Evolutionary conservation across 2,797 vertebrate genomes (phyloP), one percentile per base, ranked within the genome.

Genomic region (Netta rufina): DNA sequence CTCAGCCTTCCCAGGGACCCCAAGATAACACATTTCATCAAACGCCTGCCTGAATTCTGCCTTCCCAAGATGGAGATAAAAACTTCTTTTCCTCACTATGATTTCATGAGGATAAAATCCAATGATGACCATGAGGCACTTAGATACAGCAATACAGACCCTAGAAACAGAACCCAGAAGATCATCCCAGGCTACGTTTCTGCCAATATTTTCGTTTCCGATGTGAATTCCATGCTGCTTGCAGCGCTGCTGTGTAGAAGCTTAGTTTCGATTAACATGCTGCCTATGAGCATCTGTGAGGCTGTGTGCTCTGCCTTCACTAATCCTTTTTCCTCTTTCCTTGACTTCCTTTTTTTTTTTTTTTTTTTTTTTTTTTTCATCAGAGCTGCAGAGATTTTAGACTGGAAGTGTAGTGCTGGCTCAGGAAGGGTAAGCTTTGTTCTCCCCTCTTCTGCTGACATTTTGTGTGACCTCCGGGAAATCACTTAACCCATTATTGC

Each of bases 151-250:
- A 41, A 67, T 14, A 77, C 11, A 71, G 47, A 76, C 33, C 14
- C 27, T 87, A 76, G 86, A 89, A 84, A 14, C 47, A 65, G 36
- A 79, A 70, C 27, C 74, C 38, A 92, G 90, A 87, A 79, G 64
- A 41, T 14, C 78, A n/a, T 22, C 41, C 24, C n/a, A 39, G 53
- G 16, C n/a, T 41, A 49, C 8, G 11, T 11, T 88, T 80, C 30
- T 87, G 67, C 13, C 80, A 93, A 30, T 57, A 79, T 77, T 83
- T 93, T 92, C 4, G 72, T 62, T 93, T 92, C 58, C 56, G 45
- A 88, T 41, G 62, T 73, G 57, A 89, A 85, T n/a, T 67, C 70
- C 61, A 43, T 16, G 11, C 13, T 10, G 53, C 45, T 87, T 80
- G 13, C 45, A 45, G 58, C 7, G n/a, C n/a, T 75, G 22, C 65